Conservation (phyloP, 2,888 invertebrate genomes). For the Leptinotarsa rubiginosa region DNA sequence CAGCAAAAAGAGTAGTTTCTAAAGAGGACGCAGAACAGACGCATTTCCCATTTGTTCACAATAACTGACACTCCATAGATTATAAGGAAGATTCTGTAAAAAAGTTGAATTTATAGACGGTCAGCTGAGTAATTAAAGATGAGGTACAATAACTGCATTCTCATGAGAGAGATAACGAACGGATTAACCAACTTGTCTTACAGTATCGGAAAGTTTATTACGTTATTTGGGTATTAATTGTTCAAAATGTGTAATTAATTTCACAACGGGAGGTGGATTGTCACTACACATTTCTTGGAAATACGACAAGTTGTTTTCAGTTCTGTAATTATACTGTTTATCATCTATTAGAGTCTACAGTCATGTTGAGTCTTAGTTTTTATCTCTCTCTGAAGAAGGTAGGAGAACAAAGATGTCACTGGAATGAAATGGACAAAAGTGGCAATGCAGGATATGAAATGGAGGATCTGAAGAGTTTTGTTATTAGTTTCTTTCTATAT, state of each 20-base stretch:
- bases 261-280: neutral
- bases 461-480: too few species aligned
- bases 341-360: neutral
- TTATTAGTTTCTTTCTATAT: too few species aligned
- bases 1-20: conserved; percentile 16
- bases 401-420: too few species aligned
- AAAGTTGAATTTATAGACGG: conserved; percentile 21
- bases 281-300: neutral
- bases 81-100: conserved; percentile 12
- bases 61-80: conserved; percentile 24
- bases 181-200: conserved; percentile 22
- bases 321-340: neutral
- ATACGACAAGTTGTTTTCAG: neutral
- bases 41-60: conserved; percentile 16
- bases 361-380: too few species aligned
- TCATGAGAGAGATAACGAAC: conserved; percentile 23
- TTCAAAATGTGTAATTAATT: conserved; percentile 16
- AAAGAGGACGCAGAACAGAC: conserved; percentile 4
- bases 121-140: conserved; percentile 29
- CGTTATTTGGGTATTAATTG: conserved; percentile 29
- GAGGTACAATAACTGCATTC: conserved; percentile 28
- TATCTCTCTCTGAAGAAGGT: too few species aligned
- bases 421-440: too few species aligned
- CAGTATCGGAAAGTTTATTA: conserved; percentile 20
- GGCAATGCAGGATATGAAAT: too few species aligned